These are phyloP conservation scores for Virgularia gustaviana DNA, from an alignment of 92 coral and sea anemone species.

Conservation along the genomic window DNA sequence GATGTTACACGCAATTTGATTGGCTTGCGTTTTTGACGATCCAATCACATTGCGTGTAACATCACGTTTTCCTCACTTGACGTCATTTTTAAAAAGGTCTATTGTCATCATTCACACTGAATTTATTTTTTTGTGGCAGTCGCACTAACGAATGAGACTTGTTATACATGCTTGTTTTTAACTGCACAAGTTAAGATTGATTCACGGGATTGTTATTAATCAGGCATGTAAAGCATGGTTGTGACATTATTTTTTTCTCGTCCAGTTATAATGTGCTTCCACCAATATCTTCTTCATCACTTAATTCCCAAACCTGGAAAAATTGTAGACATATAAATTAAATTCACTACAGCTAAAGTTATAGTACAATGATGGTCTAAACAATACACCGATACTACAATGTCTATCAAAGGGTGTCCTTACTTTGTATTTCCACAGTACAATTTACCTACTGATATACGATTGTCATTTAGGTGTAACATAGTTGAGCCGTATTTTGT, in stretches of 20 bases:
- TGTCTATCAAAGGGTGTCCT: background rate
- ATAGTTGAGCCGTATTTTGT: background rate
- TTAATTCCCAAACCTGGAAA: constrained; percentile 17
- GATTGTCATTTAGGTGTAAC: background rate
- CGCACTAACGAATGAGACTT: too few species aligned
- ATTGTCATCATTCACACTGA: too few species aligned
- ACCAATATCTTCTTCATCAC: constrained; percentile 15
- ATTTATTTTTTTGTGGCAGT: too few species aligned
- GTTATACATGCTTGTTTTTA: background rate
- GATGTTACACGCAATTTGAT: too few species aligned
- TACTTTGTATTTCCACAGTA: background rate
- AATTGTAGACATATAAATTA: background rate
- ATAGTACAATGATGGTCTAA: background rate
- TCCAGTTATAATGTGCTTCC: background rate
- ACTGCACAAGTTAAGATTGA: background rate
- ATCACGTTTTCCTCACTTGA: too few species aligned
- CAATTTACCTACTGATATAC: too few species aligned
- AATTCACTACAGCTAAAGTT: background rate
- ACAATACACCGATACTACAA: background rate
- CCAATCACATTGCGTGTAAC: too few species aligned
- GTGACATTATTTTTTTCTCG: background rate
- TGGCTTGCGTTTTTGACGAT: too few species aligned
- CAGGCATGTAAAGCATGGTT: background rate
- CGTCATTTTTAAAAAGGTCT: too few species aligned
- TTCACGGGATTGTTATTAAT: too few species aligned